Evolutionary conservation across 2,797 vertebrate genomes (phyloP).

Genomic region (Malacoctenus gilli): DNA sequence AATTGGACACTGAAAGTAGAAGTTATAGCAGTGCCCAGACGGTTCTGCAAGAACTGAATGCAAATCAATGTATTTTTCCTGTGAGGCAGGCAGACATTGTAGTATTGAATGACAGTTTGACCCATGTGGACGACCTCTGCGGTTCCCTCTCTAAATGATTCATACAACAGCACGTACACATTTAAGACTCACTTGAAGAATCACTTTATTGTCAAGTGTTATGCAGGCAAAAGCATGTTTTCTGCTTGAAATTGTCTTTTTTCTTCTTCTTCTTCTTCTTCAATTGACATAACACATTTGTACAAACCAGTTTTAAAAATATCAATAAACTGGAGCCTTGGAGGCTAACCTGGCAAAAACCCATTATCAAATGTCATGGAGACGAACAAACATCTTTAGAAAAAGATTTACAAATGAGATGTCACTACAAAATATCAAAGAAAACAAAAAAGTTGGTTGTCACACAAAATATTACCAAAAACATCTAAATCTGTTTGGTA

Average conservation of each 20-base stretch:
- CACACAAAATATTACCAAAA: constrained; percentile 87
- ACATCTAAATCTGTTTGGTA: constrained; percentile 83
- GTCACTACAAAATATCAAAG: constrained; percentile 94
- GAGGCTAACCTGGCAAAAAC: constrained; percentile 94
- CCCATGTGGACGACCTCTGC: no score
- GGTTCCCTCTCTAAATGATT: no score
- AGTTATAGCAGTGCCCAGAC: no score
- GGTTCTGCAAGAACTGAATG: no score
- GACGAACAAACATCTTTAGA: constrained; percentile 90
- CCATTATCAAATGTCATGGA: constrained; percentile 94
- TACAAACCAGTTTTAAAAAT: constrained; percentile 99
- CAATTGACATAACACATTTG: constrained; percentile 92
- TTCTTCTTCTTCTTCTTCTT: constrained; percentile 75
- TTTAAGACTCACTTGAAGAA: constrained; percentile 79
- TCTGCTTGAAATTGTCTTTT: constrained; percentile 66
- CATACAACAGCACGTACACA: no score
- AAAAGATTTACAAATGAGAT: constrained; percentile 99
- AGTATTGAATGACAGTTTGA: no score
- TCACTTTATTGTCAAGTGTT: constrained; percentile 97
- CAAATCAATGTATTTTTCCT: no score
- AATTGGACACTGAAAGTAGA: no score
- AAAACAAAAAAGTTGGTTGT: constrained; percentile 76
- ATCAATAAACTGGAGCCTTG: constrained; percentile 94
- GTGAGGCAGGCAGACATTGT: no score
- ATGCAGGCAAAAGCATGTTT: constrained; percentile 95